Evolutionary conservation across 2,888 invertebrate species (phyloP).

Genomic region (Agrochola litura): DNA sequence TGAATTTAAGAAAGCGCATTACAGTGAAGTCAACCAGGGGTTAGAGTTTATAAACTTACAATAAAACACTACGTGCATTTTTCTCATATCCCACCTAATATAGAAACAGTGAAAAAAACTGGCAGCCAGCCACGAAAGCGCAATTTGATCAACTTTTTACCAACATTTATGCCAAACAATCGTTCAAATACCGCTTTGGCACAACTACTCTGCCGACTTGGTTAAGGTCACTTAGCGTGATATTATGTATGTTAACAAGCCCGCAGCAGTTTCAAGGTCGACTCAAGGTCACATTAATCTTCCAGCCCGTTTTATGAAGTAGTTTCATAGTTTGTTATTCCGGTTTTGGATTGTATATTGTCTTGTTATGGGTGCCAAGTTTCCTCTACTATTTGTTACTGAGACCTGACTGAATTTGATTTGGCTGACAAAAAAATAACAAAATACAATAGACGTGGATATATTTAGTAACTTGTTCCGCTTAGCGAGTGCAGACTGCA

Average conservation of each 20-base stretch:
- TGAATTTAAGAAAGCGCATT: neutral
- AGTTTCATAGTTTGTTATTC: conserved; percentile 21
- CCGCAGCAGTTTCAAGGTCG: conserved; percentile 34
- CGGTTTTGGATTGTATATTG: conserved; percentile 9
- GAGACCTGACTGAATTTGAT: neutral
- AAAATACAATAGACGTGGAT: no score
- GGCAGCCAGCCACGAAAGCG: conserved; percentile 40
- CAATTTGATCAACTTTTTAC: conserved; percentile 43
- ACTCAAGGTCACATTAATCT: conserved; percentile 41
- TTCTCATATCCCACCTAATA: conserved; percentile 12
- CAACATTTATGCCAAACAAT: conserved; percentile 19
- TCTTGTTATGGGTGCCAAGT: conserved; percentile 12
- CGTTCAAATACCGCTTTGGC: conserved; percentile 23
- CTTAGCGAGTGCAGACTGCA: no score
- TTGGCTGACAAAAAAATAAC: neutral
- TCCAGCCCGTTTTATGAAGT: conserved; percentile 32
- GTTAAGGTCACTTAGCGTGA: conserved; percentile 15
- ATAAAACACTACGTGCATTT: conserved; percentile 4
- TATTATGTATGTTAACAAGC: conserved; percentile 37
- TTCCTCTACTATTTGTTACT: neutral
- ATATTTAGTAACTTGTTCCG: no score
- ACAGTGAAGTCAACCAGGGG: neutral
- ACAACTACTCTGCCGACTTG: conserved; percentile 10
- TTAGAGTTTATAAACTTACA: no score
- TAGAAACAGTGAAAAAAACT: conserved; percentile 6